phyloP scores from a whole-genome alignment of 2,888 invertebrate species.

The Phyto melanocephala region DNA sequence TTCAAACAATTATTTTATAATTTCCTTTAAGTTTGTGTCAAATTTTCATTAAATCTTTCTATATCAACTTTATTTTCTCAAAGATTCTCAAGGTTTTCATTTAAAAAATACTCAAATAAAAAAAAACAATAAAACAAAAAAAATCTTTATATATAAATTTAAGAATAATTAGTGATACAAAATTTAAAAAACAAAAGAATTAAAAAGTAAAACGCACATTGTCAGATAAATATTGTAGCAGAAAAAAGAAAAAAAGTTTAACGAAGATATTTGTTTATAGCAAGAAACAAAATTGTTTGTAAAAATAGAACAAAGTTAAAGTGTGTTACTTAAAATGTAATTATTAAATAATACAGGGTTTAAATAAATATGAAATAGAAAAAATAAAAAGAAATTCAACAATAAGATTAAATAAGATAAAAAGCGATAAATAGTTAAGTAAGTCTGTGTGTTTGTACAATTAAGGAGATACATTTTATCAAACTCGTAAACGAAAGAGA shows the following conservation, averaged over 20 bases:
- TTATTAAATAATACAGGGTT: conserved; percentile 56
- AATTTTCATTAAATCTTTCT: background rate
- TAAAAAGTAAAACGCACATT: conserved; percentile 27
- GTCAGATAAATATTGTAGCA: conserved; percentile 39
- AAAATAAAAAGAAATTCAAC: background rate
- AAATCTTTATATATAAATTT: background rate
- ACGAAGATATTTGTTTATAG: background rate
- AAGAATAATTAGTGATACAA: conserved; percentile 15
- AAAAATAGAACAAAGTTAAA: conserved; percentile 13
- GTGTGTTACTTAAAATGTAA: conserved; percentile 42
- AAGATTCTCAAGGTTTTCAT: conserved; percentile 27
- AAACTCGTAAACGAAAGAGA: background rate
- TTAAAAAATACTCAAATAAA: background rate
- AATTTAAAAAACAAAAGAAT: background rate
- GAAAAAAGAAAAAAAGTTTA: conserved; percentile 7
- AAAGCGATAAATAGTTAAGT: conserved; percentile 1
- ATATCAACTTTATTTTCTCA: background rate
- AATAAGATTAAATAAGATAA: background rate
- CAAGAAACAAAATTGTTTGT: conserved; percentile 14
- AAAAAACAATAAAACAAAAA: background rate
- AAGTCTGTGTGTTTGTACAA: conserved; percentile 26
- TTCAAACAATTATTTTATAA: background rate
- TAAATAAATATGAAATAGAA: conserved; percentile 3
- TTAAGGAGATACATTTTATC: background rate
- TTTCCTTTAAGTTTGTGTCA: background rate